Percentiles rank a stretch among this genome's conserved stretches.
These are phyloP conservation scores for Sinocyclocheilus maitianheensis DNA, from an alignment of 2,113 vertebrate species.

Conservation along the genomic window DNA sequence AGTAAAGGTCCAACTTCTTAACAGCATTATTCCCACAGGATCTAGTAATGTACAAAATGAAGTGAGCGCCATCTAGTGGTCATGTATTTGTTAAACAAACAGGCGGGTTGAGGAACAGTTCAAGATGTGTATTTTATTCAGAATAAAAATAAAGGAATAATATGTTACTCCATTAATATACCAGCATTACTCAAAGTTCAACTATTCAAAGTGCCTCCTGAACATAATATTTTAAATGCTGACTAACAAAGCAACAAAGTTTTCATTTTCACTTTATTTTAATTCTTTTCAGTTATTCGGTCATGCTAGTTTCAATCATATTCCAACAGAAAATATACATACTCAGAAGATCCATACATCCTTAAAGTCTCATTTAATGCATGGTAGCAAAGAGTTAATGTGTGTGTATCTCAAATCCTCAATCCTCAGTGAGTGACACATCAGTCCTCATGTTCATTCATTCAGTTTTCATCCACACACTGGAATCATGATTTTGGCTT, in stretches of 20 bases:
- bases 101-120: neutral
- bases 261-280: no score
- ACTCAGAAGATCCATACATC: neutral
- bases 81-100: neutral
- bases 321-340: neutral
- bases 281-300: neutral
- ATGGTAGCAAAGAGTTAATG: neutral
- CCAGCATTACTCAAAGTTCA: neutral
- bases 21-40: neutral
- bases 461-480: neutral
- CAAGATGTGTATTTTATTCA: neutral
- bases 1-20: neutral
- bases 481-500: conserved; percentile 69
- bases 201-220: neutral
- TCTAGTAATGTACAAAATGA: neutral
- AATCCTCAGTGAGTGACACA: neutral
- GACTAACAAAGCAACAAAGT: neutral
- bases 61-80: conserved; percentile 27
- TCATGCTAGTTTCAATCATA: neutral
- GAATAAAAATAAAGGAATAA: neutral
- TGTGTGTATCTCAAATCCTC: neutral
- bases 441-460: conserved; percentile 12
- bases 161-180: neutral
- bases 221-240: conserved; percentile 1
- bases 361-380: neutral